These are phyloP conservation scores for Cinara cedri DNA, from an alignment of 2,888 invertebrate genomes.

Conservation along the genomic window DNA sequence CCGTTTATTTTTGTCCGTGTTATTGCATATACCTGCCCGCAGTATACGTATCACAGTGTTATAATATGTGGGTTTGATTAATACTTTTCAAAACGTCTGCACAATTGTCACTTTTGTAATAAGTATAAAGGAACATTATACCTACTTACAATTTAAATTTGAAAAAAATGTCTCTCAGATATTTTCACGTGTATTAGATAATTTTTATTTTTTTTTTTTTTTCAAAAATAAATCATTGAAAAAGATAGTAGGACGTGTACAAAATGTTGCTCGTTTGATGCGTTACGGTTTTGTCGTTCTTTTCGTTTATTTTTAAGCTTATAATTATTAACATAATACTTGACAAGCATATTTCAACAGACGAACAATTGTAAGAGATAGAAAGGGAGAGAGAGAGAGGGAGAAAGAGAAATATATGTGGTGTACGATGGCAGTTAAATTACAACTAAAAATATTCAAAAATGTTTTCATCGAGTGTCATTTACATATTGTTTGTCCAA, in stretches of 20 bases:
- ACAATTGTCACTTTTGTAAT: background rate
- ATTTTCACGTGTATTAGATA: background rate
- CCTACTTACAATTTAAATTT: background rate
- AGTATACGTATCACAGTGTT: background rate
- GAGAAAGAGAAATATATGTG: background rate
- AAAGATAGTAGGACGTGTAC: background rate
- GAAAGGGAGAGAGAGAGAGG: background rate
- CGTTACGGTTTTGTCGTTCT: constrained; percentile 22
- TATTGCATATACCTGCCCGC: background rate
- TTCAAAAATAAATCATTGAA: constrained; percentile 8
- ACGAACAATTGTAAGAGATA: background rate
- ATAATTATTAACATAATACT: constrained; percentile 41
- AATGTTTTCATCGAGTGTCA: constrained; percentile 29
- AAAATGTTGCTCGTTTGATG: constrained; percentile 3
- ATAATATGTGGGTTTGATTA: constrained; percentile 33
- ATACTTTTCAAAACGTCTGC: constrained; percentile 27
- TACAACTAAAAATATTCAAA: constrained; percentile 39
- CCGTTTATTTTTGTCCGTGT: constrained; percentile 8
- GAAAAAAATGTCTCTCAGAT: background rate
- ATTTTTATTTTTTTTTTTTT: too few species aligned
- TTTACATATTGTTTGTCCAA: constrained; percentile 53
- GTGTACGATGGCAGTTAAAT: constrained; percentile 16
- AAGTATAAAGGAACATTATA: background rate
- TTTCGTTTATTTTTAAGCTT: constrained; percentile 32
- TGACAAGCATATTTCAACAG: constrained; percentile 8